Evolutionary conservation across 2,113 vertebrate species (phyloP).

Genomic region (Melanotaenia duboulayi): DNA sequence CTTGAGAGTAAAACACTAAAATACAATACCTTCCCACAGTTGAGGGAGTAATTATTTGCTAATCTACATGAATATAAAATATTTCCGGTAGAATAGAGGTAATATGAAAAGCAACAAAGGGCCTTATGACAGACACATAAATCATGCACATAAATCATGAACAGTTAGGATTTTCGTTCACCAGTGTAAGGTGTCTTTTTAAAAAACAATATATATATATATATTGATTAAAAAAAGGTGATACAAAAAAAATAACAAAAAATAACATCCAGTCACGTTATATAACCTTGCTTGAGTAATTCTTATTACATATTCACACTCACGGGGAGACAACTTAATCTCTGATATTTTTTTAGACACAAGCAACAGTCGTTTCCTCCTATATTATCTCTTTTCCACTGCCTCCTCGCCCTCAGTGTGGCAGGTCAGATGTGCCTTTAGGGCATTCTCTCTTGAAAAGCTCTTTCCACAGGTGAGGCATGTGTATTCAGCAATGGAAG

Average conservation of each 20-base stretch:
- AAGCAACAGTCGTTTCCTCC: constrained; percentile 21
- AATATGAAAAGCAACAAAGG: constrained; percentile 25
- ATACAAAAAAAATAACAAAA: neutral
- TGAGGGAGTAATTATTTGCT: constrained; percentile 8
- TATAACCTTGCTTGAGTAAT: neutral
- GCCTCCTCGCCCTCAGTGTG: constrained; percentile 61
- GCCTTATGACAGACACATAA: neutral
- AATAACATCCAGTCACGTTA: neutral
- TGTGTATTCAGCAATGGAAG: constrained; percentile 77
- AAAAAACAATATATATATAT: too few relatives aligned
- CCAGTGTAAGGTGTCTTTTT: constrained; percentile 8
- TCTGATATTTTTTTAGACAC: constrained; percentile 17
- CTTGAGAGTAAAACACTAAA: neutral
- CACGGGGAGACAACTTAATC: neutral
- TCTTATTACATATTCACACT: constrained; percentile 5
- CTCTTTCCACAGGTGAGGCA: constrained; percentile 84
- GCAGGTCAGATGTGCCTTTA: constrained; percentile 82
- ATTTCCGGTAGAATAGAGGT: constrained; percentile 21
- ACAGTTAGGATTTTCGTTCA: constrained; percentile 13
- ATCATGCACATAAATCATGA: constrained; percentile 21
- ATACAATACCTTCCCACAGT: constrained; percentile 30
- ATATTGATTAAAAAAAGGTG: too few relatives aligned
- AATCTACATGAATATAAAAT: constrained; percentile 46
- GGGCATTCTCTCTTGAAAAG: constrained; percentile 81
- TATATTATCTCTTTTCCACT: constrained; percentile 68